A percentile compares a stretch with the other conserved stretches of the same genome.
Evolutionary conservation across 2,888 invertebrate genomes (phyloP).

Genomic region (Calephelis perditalis): DNA sequence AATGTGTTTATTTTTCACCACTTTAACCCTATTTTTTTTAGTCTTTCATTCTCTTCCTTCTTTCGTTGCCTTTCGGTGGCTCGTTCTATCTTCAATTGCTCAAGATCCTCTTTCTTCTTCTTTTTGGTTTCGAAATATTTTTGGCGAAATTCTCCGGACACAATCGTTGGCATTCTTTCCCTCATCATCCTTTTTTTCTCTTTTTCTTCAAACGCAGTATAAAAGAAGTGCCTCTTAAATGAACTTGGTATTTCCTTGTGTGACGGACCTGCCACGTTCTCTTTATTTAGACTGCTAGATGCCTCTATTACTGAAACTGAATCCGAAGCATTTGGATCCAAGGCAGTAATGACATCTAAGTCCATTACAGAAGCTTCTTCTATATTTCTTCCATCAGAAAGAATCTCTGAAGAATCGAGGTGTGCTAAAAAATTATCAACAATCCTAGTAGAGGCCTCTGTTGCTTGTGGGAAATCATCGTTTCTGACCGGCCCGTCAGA

Average conservation of each 20-base stretch:
- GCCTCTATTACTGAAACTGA: slow-evolving; percentile 21
- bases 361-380: slow-evolving; percentile 20
- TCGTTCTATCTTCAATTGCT: slow-evolving; percentile 8
- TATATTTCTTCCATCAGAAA: slow-evolving; percentile 17
- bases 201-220: no score
- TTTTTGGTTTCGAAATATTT: no score
- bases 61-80: neutral
- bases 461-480: slow-evolving; percentile 20
- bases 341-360: slow-evolving; percentile 22
- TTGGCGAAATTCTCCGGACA: no score
- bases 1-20: no score
- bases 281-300: slow-evolving; percentile 19
- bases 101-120: no score
- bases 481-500: slow-evolving; percentile 4
- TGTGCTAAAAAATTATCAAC: slow-evolving; percentile 8
- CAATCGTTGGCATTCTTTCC: no score
- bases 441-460: slow-evolving; percentile 4
- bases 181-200: no score
- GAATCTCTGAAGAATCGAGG: slow-evolving; percentile 16
- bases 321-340: slow-evolving; percentile 20
- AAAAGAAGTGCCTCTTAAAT: slow-evolving; percentile 14
- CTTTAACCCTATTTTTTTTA: slow-evolving; percentile 10
- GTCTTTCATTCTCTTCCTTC: slow-evolving; percentile 1
- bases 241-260: slow-evolving; percentile 12
- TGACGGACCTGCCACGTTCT: slow-evolving; percentile 20